phyloP scores from a whole-genome alignment of 2,113 vertebrate genomes.

The Cettia cetti region DNA sequence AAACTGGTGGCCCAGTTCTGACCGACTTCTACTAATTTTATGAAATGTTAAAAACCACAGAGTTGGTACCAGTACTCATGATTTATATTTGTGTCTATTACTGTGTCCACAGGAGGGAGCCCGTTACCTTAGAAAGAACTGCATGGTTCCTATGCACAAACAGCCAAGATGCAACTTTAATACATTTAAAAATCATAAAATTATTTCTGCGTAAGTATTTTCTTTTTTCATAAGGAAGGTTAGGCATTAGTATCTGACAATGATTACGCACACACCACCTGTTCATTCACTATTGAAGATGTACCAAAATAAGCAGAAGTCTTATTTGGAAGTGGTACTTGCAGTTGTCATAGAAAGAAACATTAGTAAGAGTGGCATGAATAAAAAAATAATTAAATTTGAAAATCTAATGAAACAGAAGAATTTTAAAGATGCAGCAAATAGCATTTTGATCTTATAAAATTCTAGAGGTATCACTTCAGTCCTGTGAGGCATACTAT shows the following conservation, averaged over 20 bases:
- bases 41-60: neutral
- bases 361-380: neutral
- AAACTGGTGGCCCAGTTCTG: neutral
- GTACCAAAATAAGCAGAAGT: neutral
- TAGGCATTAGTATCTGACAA: neutral
- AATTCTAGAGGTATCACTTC: neutral
- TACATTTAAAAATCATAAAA: neutral
- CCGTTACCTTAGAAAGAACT: neutral
- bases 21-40: neutral
- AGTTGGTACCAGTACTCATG: neutral
- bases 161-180: neutral
- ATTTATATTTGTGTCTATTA: neutral
- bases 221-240: neutral
- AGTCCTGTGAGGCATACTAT: neutral
- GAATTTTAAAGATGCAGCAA: neutral
- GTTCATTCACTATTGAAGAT: neutral
- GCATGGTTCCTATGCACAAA: neutral
- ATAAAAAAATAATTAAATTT: neutral
- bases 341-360: neutral
- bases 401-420: neutral
- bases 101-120: constrained; percentile 14
- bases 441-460: neutral
- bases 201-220: neutral
- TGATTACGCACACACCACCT: neutral
- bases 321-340: neutral